phyloP scores from a whole-genome alignment of 2,113 vertebrate species.

The Setophaga petechia region DNA sequence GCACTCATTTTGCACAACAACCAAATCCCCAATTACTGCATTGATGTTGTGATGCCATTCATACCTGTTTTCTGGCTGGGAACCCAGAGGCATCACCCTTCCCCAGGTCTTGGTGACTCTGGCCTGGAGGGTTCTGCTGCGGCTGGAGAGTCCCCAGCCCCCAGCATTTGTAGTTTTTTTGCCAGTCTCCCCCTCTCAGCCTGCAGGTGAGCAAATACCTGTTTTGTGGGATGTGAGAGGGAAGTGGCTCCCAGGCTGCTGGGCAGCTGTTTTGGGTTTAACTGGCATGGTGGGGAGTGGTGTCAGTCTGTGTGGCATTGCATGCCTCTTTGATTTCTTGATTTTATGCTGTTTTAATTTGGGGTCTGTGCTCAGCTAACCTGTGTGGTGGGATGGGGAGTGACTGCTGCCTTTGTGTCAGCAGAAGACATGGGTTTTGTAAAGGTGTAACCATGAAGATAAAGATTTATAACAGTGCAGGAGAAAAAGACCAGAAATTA shows the following conservation, averaged over 20 bases:
- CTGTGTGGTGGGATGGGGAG: slow-evolving; percentile 36
- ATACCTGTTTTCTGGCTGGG: background rate
- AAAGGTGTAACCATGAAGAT: slow-evolving; percentile 52
- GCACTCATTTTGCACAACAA: background rate
- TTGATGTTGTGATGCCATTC: background rate
- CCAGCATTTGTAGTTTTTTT: background rate
- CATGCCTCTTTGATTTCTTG: background rate
- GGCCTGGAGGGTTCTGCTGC: accelerated
- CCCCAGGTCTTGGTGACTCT: background rate
- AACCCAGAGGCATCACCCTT: background rate
- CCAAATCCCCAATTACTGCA: background rate
- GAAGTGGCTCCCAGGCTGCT: background rate
- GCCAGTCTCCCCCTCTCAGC: background rate
- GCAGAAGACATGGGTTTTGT: slow-evolving; percentile 53
- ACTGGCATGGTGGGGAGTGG: background rate
- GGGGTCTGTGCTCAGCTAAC: slow-evolving; percentile 60
- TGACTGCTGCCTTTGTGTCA: slow-evolving; percentile 41
- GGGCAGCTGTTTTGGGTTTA: background rate
- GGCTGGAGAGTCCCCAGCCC: background rate
- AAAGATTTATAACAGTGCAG: slow-evolving; percentile 62
- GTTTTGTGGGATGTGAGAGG: background rate
- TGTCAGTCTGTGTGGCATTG: background rate
- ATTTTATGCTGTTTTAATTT: background rate
- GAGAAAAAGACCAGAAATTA: slow-evolving; percentile 70
- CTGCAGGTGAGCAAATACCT: background rate